Base-by-base conservation (phyloP, 1,140 invertebrate species). In the Lordiphosa stackelbergi region DNA sequence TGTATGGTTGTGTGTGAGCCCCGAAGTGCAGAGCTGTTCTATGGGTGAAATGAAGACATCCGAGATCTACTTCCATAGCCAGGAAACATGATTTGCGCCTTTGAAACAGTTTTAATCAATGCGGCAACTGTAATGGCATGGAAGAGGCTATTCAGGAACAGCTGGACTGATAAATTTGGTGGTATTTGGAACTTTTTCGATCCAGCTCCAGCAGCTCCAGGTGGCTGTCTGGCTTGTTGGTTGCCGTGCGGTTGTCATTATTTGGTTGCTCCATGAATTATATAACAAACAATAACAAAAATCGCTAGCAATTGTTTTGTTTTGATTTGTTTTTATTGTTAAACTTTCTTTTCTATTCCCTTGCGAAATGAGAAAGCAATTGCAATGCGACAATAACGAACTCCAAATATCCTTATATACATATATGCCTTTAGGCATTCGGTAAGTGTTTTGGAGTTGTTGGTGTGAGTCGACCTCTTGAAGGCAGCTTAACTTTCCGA, bases 251-350 rank as follows among this genome's bases (percentile, higher is more conserved):
- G 7, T 22, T 56, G 54, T 31, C 22, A 48, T 56, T 54, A 5
- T 4, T 45, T 49, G 57, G 42, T 45, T 12, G n/a, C 12, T 7
- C 36, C 28, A 37, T 63, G 46, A 63, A 54, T 36, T 45, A 54
- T 42, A 54, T 37, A 59, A 55, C 53, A 53, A 57, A 45, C 52
- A 51, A 58, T 54, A 68, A 59, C 69, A 72, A 69, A 69, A 69
- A 56, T 65, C 42, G 36, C 69, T 70, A 56, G 61, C 60, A 31
- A 72, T 69, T 72, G 53, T 66, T 66, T 64, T 55, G 60, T 64
- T 69, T 64, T 64, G 60, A 47, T 64, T 71, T 69, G 48, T 31
- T 45, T 72, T 65, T 72, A 56, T 57, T 55, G 34, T 31, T n/a
- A 60, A 69, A 69, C 24, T 71, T 69, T 69, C 11, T 31, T 48